Base-by-base conservation (phyloP, 2,888 invertebrate genomes). In the Physocephala rufipes region DNA sequence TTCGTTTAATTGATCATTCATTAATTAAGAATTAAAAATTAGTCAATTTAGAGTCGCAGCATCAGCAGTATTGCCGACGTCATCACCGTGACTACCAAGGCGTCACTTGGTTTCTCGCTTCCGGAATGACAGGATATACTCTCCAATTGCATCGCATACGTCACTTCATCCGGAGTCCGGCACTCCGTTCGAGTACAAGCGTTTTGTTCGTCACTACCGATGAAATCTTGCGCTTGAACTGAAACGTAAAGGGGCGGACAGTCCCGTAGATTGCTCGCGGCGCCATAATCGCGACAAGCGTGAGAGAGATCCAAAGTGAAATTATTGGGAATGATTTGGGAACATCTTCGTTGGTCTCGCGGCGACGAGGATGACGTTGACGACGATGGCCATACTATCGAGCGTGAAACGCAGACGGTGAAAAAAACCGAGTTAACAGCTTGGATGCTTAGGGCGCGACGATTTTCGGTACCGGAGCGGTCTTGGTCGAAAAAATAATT, bases 221-320 rank as follows among this genome's bases (percentile, higher is more conserved):
- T 79, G 67, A 81, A 83, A 0, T 77, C 71, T 69, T 81, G 80
- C 4, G 85, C 80, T 79, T 89, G 88, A 4, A 93, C 89, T 0
- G 93, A 92, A 51, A 94, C 78, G 82, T 90, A 91, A n/a, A 92
- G 84, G 3, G 91, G 90, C 0, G 89, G 88, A 78, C 94, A 94
- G 0, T 89, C 82, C 72, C 87, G 85, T 2, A 28, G 26, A 15
- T 28, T 58, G 36, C 36, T 36, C n/a, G n/a, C n/a, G 1, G 83
- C 86, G 65, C 83, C 84, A 73, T 87, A 87, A 30, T 85, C 90
- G 2, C 82, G 82, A 78, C 93, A 94, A 3, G 89, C 88, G 75
- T 89, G 86, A 28, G 85, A 85, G 66, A 91, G 84, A 70, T 87
- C 87, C 69, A 90, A 87, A 53, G 88, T 88, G 16, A 89, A 86